These are phyloP conservation scores for Bovichtus variegatus DNA, from an alignment of 2,797 vertebrate species.

Conservation along the genomic window DNA sequence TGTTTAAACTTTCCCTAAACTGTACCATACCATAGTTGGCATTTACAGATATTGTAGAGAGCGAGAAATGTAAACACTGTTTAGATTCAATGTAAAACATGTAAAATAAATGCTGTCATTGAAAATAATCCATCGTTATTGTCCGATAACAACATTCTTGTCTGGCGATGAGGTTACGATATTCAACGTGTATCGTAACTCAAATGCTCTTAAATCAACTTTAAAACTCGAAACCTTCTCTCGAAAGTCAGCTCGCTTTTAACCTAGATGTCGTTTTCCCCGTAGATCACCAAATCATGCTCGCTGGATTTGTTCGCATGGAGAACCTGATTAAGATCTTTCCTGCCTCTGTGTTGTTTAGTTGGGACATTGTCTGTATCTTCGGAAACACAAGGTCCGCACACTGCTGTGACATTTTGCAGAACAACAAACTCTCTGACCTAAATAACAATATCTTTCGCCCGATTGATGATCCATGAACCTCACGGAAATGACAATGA, in stretches of 20 bases:
- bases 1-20: neutral
- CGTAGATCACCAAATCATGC: neutral
- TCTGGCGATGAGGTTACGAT: neutral
- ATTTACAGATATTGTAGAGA: neutral
- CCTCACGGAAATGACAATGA: slow-evolving; percentile 58
- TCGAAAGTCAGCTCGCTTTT: neutral
- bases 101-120: neutral
- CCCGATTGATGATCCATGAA: slow-evolving; percentile 25
- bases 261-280: neutral
- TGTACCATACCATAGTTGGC: neutral
- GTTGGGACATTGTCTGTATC: neutral
- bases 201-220: neutral
- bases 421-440: slow-evolving; percentile 46
- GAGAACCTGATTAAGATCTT: neutral
- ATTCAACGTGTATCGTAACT: neutral
- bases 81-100: neutral
- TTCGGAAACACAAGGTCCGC: slow-evolving; percentile 31
- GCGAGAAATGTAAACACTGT: neutral
- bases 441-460: slow-evolving; percentile 26
- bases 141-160: neutral
- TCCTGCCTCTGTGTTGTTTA: slow-evolving; percentile 15
- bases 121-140: neutral
- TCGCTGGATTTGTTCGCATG: neutral
- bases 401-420: slow-evolving; percentile 22
- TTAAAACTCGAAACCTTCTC: neutral